Base-by-base conservation (phyloP, 2,888 invertebrate species). In the Megalurothrips usitatus region DNA sequence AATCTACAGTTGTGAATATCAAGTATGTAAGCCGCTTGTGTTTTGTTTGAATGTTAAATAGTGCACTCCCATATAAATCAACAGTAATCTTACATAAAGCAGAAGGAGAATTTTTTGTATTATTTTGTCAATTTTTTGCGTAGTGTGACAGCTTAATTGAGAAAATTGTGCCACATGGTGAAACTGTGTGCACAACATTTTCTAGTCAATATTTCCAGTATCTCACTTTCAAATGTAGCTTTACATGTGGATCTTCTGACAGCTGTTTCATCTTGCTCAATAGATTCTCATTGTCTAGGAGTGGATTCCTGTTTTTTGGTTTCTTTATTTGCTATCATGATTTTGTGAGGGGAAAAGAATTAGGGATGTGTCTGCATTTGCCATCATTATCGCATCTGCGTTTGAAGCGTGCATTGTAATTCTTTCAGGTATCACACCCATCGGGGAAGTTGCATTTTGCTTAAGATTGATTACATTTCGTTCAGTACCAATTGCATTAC, bases 151-250 rank as follows among this genome's bases (percentile, higher is more conserved):
- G 34, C 6, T 2, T 43, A 43, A 43, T 43, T 43, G 34, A 43
- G 34, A 43, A 43, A 43, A 43, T 43, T 43, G 34, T 43, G 34
- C 34, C 34, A 43, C 34, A 43, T 2, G 34, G 34, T 43, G 34
- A 43, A 43, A 43, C 26, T 75, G 68, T 26, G 68, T 26, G 23
- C 26, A 9, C 26, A 75, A 23, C 12, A 75, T 75, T 26, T 26
- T 75, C 68, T 75, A 75, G 68, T 75, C 68, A 75, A 26, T 75
- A 26, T 23, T 75, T 75, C 12, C 68, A 75, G 68, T 75, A 75
- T 75, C 68, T 75, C 23, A 26, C 23, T 26, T 23, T 75, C 58
- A 23, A 26, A 26, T 23, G 26, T 75, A 26, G 23, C 68, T 75
- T 26, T 26, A 75, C 26, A 75, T 26, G 23, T 26, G 9, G 26